Percentiles rank a stretch among this genome's conserved stretches.
These are phyloP conservation scores for Drosophila mettleri DNA, from an alignment of 2,888 invertebrate genomes.

Conservation along the genomic window DNA sequence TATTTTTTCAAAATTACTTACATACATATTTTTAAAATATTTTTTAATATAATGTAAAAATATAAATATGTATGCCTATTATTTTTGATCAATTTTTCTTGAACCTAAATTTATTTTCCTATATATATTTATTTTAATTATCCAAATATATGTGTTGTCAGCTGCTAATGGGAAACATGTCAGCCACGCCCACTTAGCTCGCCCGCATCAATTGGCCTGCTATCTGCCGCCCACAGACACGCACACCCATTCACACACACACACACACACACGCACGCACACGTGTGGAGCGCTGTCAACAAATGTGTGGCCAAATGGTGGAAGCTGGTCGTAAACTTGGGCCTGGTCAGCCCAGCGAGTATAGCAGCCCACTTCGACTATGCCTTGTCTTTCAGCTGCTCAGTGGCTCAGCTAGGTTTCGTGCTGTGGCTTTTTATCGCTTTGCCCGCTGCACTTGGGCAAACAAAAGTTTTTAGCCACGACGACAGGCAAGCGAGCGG, in stretches of 20 bases:
- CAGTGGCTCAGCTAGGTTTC: conserved; percentile 51
- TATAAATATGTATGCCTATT: too few species aligned
- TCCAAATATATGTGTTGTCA: conserved; percentile 20
- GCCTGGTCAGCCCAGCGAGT: conserved; percentile 54
- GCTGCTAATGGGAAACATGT: conserved; percentile 63
- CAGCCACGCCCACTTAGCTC: conserved; percentile 9
- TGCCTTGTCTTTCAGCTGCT: conserved; percentile 11
- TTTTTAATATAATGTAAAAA: too few species aligned
- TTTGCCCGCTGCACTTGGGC: conserved; percentile 74
- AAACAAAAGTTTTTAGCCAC: conserved; percentile 70
- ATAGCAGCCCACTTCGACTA: conserved; percentile 11
- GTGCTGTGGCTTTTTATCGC: conserved; percentile 64
- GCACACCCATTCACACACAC: not conserved
- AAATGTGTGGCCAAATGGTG: conserved; percentile 38
- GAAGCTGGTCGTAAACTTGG: conserved; percentile 57
- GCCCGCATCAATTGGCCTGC: conserved; percentile 7
- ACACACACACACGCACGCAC: not conserved
- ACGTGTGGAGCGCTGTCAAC: conserved; percentile 34
- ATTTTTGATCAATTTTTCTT: not conserved
- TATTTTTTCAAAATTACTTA: too few species aligned
- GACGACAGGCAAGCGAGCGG: conserved; percentile 20
- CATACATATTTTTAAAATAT: too few species aligned
- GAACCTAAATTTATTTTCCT: not conserved
- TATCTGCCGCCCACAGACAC: not conserved
- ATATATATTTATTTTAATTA: conserved; percentile 38